Base-by-base conservation (phyloP, 1,140 invertebrate genomes). In the Agrypnia vestita region DNA sequence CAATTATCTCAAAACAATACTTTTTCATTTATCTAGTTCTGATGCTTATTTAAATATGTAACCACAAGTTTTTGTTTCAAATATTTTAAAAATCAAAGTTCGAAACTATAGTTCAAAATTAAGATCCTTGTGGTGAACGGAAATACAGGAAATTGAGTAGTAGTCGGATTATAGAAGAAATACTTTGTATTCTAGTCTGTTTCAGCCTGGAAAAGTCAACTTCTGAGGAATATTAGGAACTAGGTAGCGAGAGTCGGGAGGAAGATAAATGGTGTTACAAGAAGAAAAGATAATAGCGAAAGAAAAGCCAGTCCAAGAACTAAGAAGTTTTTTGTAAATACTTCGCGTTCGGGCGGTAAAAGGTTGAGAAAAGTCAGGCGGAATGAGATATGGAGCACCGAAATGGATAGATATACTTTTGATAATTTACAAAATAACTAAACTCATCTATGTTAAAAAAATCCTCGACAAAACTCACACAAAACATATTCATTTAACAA, bases 231-330 rank as follows among this genome's bases (percentile, higher is more conserved):
- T 64, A 64, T 64, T 25, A n/a, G 61, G 19, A 12, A 3, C 1
- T 7, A 13, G 11, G 4, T 9, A 43, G 61, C 61, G 9, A n/a
- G 35, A 25, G 35, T 25, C 35, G 19, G 3, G 61, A 64, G 61
- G 21, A 64, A 64, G 61, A 64, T 64, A 64, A 64, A 64, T 64
- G 35, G 35, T 64, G 12, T 17, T 19, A 8, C 11, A 25, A 64
- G 35, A n/a, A 64, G 11, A 15, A 51, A 51, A 51, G 61, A 44
- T 44, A 64, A 64, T 64, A 13, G 61, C 49, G 49, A 51, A 64
- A 43, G 61, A 44, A 64, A 6, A 25, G 55, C 19, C 12, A 35
- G 21, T 13, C 61, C n/a, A 12, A 59, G 17, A 64, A 44, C 61
- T 64, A 21, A 25, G 1, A 64, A 64, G 25, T 64, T 43, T 21